A percentile compares a stretch with the other conserved stretches of the same genome.
These are phyloP conservation scores for Apolygus lucorum DNA, from an alignment of 1,140 invertebrate species.

Conservation along the genomic window DNA sequence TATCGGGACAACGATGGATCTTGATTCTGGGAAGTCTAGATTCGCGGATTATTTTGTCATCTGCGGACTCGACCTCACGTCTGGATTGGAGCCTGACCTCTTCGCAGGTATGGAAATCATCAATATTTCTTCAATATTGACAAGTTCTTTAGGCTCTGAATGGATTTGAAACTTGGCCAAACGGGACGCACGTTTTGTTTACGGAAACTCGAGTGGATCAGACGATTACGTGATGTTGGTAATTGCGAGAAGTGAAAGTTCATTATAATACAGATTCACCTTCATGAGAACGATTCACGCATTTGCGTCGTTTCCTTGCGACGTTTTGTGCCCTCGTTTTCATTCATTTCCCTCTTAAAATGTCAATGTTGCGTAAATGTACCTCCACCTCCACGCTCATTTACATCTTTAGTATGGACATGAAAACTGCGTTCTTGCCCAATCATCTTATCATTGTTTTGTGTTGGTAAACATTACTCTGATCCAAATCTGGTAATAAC, in stretches of 20 bases:
- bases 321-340: too few species aligned
- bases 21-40: conserved; percentile 37
- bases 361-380: too few species aligned
- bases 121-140: neutral
- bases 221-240: neutral
- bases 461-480: too few species aligned
- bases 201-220: neutral
- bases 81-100: conserved; percentile 83
- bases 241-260: neutral
- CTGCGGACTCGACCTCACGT: conserved; percentile 86
- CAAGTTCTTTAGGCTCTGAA: neutral
- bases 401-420: too few species aligned
- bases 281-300: neutral
- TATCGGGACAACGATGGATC: conserved; percentile 17
- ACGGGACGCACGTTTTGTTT: neutral
- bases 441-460: too few species aligned
- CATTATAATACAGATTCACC: neutral
- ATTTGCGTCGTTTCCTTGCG: too few species aligned
- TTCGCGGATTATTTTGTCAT: conserved; percentile 97
- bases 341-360: too few species aligned
- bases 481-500: too few species aligned
- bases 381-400: too few species aligned
- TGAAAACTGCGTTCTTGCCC: too few species aligned
- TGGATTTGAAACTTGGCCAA: too few species aligned
- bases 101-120: conserved; percentile 59